Evolutionary conservation across 2,888 invertebrate species (phyloP).

Genomic region (Linnaemya tessellans): DNA sequence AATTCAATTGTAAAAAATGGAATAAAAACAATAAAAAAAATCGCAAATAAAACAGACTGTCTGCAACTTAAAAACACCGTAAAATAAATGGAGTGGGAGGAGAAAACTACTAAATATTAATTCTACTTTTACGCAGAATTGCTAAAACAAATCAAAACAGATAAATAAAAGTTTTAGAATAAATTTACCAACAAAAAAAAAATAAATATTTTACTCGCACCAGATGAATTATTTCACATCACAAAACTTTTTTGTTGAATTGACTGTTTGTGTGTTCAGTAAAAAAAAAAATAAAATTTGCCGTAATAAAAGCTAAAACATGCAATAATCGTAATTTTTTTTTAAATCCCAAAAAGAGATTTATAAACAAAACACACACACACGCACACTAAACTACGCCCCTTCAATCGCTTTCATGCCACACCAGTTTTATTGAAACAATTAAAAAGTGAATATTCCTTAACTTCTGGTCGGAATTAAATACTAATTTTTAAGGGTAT

Average conservation of each 20-base stretch:
- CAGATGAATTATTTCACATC: not conserved
- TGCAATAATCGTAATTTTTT: not conserved
- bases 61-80: not conserved
- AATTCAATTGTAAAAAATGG: slow-evolving; percentile 34
- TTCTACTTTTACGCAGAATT: not conserved
- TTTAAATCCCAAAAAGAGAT: not conserved
- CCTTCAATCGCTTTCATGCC: no score
- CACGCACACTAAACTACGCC: not conserved
- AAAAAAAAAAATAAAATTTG: not conserved
- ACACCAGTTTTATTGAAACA: no score
- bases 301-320: not conserved
- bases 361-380: not conserved
- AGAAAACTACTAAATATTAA: not conserved
- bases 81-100: not conserved
- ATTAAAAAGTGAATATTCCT: no score
- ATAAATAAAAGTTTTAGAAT: slow-evolving; percentile 24
- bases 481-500: no score
- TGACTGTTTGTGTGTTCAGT: not conserved
- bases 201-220: not conserved
- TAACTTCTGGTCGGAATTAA: no score
- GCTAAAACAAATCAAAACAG: slow-evolving; percentile 14
- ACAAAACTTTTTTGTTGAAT: not conserved
- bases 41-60: not conserved
- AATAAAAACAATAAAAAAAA: not conserved
- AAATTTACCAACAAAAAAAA: not conserved